Evolutionary conservation across 2,888 invertebrate species (phyloP), one percentile per base, ranked within the genome.

Genomic region (Camptogramma bilineatum): DNA sequence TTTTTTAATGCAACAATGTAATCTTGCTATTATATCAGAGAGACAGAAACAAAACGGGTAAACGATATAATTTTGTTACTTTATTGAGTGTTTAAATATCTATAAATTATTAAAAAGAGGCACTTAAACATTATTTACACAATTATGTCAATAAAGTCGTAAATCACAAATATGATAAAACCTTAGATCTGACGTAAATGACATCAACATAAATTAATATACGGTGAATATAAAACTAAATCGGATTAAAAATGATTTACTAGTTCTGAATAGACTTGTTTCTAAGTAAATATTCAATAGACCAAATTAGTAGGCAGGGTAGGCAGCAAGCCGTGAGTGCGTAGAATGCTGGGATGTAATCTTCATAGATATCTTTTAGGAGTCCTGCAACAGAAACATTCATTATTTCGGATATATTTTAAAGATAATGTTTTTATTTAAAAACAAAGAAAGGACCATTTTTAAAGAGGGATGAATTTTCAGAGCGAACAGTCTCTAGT

Each of bases 341-440:
- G 72, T 91, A 91, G 70, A 93, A 91, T 0, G 90, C 86, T 16
- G 90, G 90, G 0, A 82, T 72, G 64, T 87, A 93, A 59, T 91
- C 90, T 46, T 78, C 70, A 56, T 85, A 87, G 0, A 81, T 58
- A 59, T 93, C 92, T 66, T 87, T 91, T 21, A 92, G 62, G 13
- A 86, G 51, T 39, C 92, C 92, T 92, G 84, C 7, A 86, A 85
- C 21, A 24, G 47, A 31, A 46, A 39, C 4, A 9, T 10, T 10
- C 9, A 13, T 34, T 31, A 31, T 31, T 31, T 31, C 7, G 8
- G 8, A 31, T 7, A 24, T 24, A 24, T 24, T 24, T 24, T 24
- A 24, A 2, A n/a, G n/a, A n/a, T n/a, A n/a, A n/a, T n/a, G n/a
- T n/a, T n/a, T n/a, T n/a, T n/a, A n/a, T n/a, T n/a, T n/a, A n/a